Base-by-base conservation (phyloP, 2,797 vertebrate genomes). In the Tokudaia tokunoshimensis region DNA sequence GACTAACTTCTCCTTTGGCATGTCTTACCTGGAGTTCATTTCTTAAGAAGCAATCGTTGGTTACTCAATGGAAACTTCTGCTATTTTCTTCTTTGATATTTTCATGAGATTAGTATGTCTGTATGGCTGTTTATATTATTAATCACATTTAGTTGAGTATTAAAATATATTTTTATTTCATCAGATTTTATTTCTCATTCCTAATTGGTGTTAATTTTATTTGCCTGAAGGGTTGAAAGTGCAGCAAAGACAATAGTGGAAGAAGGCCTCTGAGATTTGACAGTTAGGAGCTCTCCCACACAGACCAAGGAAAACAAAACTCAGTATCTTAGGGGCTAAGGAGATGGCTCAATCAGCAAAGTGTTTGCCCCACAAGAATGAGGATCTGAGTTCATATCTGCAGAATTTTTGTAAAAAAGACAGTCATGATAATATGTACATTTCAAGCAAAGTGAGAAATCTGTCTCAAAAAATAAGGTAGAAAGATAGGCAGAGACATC, bases 101-200 rank as follows among this genome's bases (percentile, higher is more conserved):
- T 70, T 50, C 31, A 26, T 1, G 6, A 57, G 26, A n/a, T 6
- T 11, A n/a, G 1, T 79, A 10, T 41, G 57, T 19, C 15, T 31
- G 52, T 15, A 9, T 7, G 52, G 6, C 55, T 88, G n/a, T 76
- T 91, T 8, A 2, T 50, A 55, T 24, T 50, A 52, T 0, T 67
- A 22, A 47, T 44, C 4, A 55, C 47, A 52, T 84, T 75, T 76
- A 87, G 19, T 34, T 91, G 34, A 89, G 44, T 61, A 88, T 89
- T 74, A 55, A 63, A 72, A 84, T 75, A 67, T 14, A 26, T 15
- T 19, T 55, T 44, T 65, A 55, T 74, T 82, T 85, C 4, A 41
- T 89, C 22, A 89, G 55, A 26, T 85, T 91, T 91, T 91, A 85
- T 74, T 94, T 91, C 37, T 96, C 26, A 80, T 31, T 9, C 31